phyloP scores from a whole-genome alignment of 2,113 vertebrate species.

The Romanogobio albipinnatus region DNA sequence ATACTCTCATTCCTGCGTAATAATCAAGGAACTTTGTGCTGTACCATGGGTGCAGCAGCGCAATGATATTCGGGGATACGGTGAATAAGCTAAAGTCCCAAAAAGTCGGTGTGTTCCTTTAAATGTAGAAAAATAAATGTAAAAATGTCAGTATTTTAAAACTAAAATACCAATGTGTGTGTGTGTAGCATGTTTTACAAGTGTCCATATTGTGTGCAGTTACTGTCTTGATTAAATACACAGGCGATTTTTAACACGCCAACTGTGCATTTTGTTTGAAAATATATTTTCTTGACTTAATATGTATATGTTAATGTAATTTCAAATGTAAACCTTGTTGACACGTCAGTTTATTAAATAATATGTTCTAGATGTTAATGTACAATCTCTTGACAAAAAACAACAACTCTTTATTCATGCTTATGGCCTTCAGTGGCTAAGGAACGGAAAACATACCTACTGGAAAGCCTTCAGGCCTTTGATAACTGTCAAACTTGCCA shows the following conservation, averaged over 20 bases:
- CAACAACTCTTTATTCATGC: not conserved
- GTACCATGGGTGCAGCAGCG: no score
- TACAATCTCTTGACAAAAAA: not conserved
- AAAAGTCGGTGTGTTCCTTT: no score
- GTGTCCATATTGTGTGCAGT: constrained; percentile 73
- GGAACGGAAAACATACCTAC: constrained; percentile 75
- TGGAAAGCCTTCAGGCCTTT: constrained; percentile 78
- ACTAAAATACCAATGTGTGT: not conserved
- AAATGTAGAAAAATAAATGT: not conserved
- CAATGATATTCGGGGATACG: no score
- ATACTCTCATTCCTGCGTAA: no score
- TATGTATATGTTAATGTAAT: constrained; percentile 32
- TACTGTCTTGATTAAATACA: constrained; percentile 57
- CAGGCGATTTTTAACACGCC: not conserved
- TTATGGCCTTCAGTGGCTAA: constrained; percentile 10
- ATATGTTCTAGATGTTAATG: not conserved
- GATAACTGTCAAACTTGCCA: constrained; percentile 79
- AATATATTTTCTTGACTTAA: constrained; percentile 27
- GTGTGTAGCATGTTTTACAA: not conserved
- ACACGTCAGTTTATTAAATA: not conserved
- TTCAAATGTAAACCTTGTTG: not conserved
- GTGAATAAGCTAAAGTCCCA: no score
- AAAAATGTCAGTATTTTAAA: not conserved
- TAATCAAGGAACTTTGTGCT: no score
- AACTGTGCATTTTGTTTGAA: not conserved